Evolutionary conservation across 1,140 invertebrate species (phyloP).

Genomic region (Saccostrea cuccullata): DNA sequence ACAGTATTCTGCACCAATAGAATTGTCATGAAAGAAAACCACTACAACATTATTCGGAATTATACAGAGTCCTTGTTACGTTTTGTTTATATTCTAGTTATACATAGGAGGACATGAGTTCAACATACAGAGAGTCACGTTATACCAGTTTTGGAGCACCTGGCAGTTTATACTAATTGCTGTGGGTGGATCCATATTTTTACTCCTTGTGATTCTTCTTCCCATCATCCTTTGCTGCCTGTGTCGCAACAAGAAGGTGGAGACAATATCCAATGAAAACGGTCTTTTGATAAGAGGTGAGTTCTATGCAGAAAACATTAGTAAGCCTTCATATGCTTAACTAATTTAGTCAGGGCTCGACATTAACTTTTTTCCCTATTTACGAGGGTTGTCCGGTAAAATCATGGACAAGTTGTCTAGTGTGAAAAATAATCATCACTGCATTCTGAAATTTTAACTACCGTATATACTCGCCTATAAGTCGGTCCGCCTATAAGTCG

Average conservation of each 20-base stretch:
- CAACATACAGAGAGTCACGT: not conserved
- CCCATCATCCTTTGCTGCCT: conserved; percentile 43
- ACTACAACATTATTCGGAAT: too few relatives aligned
- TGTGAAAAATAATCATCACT: too few relatives aligned
- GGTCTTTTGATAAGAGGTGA: not conserved
- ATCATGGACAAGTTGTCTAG: too few relatives aligned
- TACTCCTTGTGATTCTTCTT: conserved; percentile 31
- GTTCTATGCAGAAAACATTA: not conserved
- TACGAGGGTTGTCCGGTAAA: too few relatives aligned
- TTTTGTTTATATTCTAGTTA: conserved; percentile 9
- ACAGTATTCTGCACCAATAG: too few relatives aligned
- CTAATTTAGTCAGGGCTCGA: too few relatives aligned
- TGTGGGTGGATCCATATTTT: not conserved
- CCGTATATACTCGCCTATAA: too few relatives aligned
- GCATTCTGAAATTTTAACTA: too few relatives aligned
- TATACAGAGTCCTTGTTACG: not conserved
- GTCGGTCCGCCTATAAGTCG: too few relatives aligned
- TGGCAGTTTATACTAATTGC: conserved; percentile 46
- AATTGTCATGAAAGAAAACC: too few relatives aligned
- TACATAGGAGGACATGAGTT: not conserved
- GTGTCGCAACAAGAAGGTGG: not conserved
- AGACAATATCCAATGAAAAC: not conserved
- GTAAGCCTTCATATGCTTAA: too few relatives aligned
- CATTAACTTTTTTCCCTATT: too few relatives aligned
- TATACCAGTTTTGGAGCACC: conserved; percentile 44